Evolutionary conservation across 2,888 invertebrate species (phyloP), one percentile per base, ranked within the genome.

Genomic region (Hypomecis atomaria): DNA sequence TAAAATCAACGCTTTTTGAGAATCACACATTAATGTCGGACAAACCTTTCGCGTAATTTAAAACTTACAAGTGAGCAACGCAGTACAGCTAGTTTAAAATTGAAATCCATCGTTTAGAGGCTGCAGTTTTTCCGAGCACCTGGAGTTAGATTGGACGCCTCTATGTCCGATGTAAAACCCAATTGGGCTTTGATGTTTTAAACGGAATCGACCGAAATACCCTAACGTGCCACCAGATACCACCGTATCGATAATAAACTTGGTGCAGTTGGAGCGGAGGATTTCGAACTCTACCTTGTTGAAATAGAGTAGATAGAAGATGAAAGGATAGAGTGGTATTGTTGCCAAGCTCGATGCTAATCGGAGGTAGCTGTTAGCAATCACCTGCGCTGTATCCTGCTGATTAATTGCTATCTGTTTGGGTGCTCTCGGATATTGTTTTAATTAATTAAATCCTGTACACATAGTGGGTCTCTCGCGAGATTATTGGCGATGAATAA

Each of bases 151-250:
- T 89, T 87, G 89, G 84, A 84, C 84, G 83, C 82, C 79, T 76
- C 79, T 77, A 78, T 81, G 85, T 86, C 84, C 82, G 82, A 88
- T 89, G 88, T 88, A 87, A 89, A 88, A 88, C 87, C 85, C 85
- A 88, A 89, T 89, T 88, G 87, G 84, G 84, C 87, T 88, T 87
- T 87, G 87, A 88, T 87, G 88, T 85, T 88, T 85, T 86, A 88
- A 89, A 83, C 86, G 85, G 84, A 75, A 78, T 84, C 82, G 78
- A 78, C 84, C 82, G 81, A 83, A 87, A 89, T 86, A 88, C 82
- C 82, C 82, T 78, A 78, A 78, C 78, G 78, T 77, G 77, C 71
- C n/a, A n/a, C n/a, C n/a, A n/a, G n/a, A n/a, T n/a, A n/a, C n/a
- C n/a, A n/a, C n/a, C n/a, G 69, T 73, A 76, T 69, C 61, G 71